phyloP scores from a whole-genome alignment of 1,140 invertebrate genomes.

The Cyclina sinensis region DNA sequence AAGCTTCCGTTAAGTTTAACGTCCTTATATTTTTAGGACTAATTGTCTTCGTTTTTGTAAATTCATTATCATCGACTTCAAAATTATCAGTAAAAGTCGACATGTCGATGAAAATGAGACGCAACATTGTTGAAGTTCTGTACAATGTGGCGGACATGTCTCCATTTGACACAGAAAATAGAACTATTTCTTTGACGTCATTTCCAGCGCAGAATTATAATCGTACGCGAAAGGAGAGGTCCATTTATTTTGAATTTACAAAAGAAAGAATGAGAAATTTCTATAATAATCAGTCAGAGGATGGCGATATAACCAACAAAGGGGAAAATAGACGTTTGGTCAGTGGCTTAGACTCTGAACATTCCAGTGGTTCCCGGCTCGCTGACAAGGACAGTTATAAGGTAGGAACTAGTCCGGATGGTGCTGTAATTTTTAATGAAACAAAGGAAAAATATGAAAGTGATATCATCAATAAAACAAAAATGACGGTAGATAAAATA shows the following conservation, averaged over 20 bases:
- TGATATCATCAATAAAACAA: no score
- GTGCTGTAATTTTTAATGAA: no score
- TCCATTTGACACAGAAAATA: background rate
- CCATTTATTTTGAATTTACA: no score
- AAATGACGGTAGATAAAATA: no score
- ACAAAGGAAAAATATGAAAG: no score
- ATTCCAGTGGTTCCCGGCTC: no score
- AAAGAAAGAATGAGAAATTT: no score
- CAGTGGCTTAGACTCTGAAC: no score
- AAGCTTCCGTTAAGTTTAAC: no score
- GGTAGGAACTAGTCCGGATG: background rate
- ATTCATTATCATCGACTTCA: background rate
- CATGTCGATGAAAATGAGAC: conserved; percentile 15
- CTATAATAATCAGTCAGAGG: background rate
- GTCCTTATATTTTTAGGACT: background rate
- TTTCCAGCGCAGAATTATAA: background rate
- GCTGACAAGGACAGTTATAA: no score
- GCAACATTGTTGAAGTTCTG: background rate
- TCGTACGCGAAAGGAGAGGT: no score
- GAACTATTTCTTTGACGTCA: background rate
- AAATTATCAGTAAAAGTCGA: background rate
- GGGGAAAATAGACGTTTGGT: no score
- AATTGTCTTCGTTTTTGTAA: background rate
- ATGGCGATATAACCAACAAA: background rate
- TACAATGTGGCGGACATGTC: background rate